These are phyloP conservation scores for Acanthisitta chloris DNA, from an alignment of 2,113 vertebrate species.

Conservation along the genomic window DNA sequence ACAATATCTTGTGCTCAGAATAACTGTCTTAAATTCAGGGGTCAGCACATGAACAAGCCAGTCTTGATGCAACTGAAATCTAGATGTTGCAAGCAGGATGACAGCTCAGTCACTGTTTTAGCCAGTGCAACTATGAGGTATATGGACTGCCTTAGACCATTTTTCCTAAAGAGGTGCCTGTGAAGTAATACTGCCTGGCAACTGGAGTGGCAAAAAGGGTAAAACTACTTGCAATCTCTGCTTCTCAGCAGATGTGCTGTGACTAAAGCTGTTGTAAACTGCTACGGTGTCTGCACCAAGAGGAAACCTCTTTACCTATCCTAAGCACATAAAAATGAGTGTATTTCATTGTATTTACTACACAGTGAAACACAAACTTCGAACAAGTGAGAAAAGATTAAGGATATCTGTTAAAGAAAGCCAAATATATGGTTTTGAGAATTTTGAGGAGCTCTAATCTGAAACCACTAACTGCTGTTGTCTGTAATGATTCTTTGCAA, in stretches of 20 bases:
- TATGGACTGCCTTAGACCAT: neutral
- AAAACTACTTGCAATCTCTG: neutral
- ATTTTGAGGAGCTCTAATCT: neutral
- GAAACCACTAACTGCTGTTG: neutral
- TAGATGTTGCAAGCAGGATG: neutral
- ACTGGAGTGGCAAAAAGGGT: neutral
- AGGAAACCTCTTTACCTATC: neutral
- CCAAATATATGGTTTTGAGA: neutral
- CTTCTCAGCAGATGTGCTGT: neutral
- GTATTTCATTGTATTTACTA: neutral
- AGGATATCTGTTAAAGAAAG: neutral
- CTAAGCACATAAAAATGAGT: neutral
- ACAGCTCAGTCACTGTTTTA: neutral
- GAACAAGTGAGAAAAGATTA: neutral
- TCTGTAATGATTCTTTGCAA: neutral
- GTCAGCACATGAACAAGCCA: neutral
- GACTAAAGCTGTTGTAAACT: neutral
- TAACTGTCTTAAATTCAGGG: neutral
- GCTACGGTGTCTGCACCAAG: neutral
- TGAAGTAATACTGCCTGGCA: neutral
- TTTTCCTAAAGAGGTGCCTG: neutral
- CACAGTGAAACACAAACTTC: neutral
- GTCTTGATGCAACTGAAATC: neutral
- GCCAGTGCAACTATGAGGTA: neutral
- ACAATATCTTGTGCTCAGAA: neutral